Evolutionary conservation across 2,888 invertebrate genomes (phyloP), one percentile per base, ranked within the genome.

Genomic region (Pyrochroa serraticornis): DNA sequence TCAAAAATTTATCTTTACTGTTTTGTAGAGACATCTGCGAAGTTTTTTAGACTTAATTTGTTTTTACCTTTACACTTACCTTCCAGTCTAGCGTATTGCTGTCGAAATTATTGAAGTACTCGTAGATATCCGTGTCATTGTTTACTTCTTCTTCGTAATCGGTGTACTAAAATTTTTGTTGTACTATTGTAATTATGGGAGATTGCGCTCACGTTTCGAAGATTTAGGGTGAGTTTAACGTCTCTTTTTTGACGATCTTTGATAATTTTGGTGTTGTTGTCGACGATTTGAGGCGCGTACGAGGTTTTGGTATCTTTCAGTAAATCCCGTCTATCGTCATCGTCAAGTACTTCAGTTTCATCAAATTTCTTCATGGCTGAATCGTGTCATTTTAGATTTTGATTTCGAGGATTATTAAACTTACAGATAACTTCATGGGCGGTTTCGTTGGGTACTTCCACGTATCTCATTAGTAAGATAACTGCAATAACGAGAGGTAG

Each of bases 401-500:
- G 22, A 22, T 22, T 22, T 22, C 3, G 22, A 22, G 22, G 22
- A 5, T 22, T 22, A 22, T 2, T 5, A 3, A 22, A 22, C 47
- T 51, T 47, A 48, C 52, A 57, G 13, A 60, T 48, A 10, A 31
- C n/a, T 35, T 58, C 37, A 9, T 58, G 47, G 45, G 54, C 45
- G 36, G 55, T 45, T 31, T 31, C 42, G 32, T 37, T 63, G 6
- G 30, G 39, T 33, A 41, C 54, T 45, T 54, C 38, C 9, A 39
- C 42, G 45, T 67, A 60, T 58, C 55, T 64, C 46, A 65, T 60
- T 0, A 69, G 32, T 14, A 71, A 56, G 57, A 71, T 62, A n/a
- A 68, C 48, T 39, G 78, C 71, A 58, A 79, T 75, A 30, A 76
- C 72, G 47, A 79, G 65, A 10, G 77, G 76, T 48, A 79, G 64